These are phyloP conservation scores for Eupristina koningsbergeri DNA, from an alignment of 1,140 invertebrate species.

Conservation along the genomic window DNA sequence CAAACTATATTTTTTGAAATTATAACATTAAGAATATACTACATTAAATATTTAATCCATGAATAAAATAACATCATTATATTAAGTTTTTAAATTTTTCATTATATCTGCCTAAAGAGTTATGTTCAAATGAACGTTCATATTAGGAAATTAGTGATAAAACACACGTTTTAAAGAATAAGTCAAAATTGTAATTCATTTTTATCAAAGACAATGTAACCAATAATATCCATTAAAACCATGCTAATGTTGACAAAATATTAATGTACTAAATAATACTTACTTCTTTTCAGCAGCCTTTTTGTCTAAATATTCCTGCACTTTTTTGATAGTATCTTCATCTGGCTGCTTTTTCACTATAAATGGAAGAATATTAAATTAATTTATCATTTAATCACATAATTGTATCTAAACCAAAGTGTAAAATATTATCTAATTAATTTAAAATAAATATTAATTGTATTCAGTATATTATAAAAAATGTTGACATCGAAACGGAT, in stretches of 20 bases:
- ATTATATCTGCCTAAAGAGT: too few relatives aligned
- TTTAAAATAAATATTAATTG: too few relatives aligned
- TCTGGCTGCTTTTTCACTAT: constrained; percentile 53
- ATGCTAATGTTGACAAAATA: constrained; percentile 2
- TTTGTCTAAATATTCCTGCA: constrained; percentile 63
- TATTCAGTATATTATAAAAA: neutral
- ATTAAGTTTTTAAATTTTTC: too few relatives aligned
- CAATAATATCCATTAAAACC: neutral
- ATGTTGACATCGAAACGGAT: too few relatives aligned
- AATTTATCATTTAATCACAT: neutral
- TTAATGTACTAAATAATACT: constrained; percentile 29
- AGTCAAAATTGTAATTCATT: neutral
- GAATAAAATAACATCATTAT: too few relatives aligned
- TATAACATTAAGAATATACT: too few relatives aligned
- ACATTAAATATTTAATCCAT: too few relatives aligned
- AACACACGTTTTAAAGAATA: too few relatives aligned
- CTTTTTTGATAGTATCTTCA: constrained; percentile 59
- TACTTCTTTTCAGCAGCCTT: constrained; percentile 66
- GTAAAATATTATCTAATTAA: neutral
- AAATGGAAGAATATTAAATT: constrained; percentile 16
- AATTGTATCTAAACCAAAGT: too few relatives aligned
- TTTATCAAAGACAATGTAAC: neutral
- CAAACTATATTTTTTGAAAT: too few relatives aligned
- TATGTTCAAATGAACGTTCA: too few relatives aligned
- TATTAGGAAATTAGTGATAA: too few relatives aligned